Evolutionary conservation across 1,140 invertebrate genomes (phyloP).

Genomic region (Platyura marginata): DNA sequence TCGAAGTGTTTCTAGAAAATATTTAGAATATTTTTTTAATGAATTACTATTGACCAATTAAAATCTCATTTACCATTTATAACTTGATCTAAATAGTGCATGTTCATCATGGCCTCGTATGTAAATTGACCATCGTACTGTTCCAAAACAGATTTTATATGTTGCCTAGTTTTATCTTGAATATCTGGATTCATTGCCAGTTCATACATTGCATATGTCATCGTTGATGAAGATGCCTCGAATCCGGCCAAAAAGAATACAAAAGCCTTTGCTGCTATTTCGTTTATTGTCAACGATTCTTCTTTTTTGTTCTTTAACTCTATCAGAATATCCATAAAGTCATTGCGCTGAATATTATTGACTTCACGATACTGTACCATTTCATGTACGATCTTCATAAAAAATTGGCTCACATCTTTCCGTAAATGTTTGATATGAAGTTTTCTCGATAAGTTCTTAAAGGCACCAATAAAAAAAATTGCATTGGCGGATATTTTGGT

Average conservation of each 20-base stretch:
- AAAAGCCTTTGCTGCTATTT: constrained; percentile 3
- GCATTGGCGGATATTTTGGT: too few species aligned
- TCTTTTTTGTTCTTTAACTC: constrained; percentile 28
- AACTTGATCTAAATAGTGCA: too few species aligned
- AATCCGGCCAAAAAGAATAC: constrained; percentile 14
- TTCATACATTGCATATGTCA: constrained; percentile 28
- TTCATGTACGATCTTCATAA: constrained; percentile 26
- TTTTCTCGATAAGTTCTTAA: too few species aligned
- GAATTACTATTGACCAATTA: constrained; percentile 25
- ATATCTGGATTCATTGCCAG: constrained; percentile 25
- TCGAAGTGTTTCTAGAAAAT: constrained; percentile 6
- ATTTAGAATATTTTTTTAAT: too few species aligned
- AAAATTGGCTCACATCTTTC: constrained; percentile 19
- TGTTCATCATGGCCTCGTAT: constrained; percentile 33
- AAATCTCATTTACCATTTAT: constrained; percentile 37
- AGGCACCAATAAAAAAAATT: too few species aligned
- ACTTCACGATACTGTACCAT: constrained; percentile 25
- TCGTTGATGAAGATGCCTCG: constrained; percentile 32
- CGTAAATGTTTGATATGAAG: too few species aligned
- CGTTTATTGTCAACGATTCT: constrained; percentile 2
- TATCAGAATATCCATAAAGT: constrained; percentile 28
- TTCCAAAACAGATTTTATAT: constrained; percentile 30
- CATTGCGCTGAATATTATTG: constrained; percentile 22
- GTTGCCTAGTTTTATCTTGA: constrained; percentile 28
- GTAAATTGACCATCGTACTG: constrained; percentile 25